Evolutionary conservation across 2,113 vertebrate species (phyloP).

Genomic region (Lates calcarifer): DNA sequence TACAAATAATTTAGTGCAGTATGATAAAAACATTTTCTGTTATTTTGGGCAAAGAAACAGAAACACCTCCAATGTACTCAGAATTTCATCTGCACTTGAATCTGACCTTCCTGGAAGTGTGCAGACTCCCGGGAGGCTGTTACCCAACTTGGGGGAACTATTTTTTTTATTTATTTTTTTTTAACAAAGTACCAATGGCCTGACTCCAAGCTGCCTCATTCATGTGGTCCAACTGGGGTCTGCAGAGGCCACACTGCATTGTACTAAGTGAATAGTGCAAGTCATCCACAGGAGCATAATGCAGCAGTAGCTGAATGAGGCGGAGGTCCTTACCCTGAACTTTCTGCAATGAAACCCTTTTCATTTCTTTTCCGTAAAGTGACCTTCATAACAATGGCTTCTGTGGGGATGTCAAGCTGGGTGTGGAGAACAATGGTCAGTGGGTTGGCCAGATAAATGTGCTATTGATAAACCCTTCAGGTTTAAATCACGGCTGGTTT

Average conservation of each 20-base stretch:
- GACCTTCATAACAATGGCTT: conserved; percentile 74
- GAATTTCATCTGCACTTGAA: conserved; percentile 9
- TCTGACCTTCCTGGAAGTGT: conserved; percentile 49
- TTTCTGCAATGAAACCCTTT: conserved; percentile 70
- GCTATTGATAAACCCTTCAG: conserved; percentile 51
- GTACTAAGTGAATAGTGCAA: conserved; percentile 56
- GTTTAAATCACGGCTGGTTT: conserved; percentile 29
- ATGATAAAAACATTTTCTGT: background rate
- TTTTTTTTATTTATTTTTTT: conserved; percentile 8
- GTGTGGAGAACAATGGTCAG: conserved; percentile 50
- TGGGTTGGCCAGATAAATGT: conserved; percentile 59
- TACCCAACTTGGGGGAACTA: conserved; percentile 31
- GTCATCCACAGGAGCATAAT: conserved; percentile 63
- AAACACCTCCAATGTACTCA: background rate
- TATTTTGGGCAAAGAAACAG: conserved; percentile 9
- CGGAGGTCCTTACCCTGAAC: conserved; percentile 68
- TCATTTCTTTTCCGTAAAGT: conserved; percentile 51
- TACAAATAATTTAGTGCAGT: conserved; percentile 2
- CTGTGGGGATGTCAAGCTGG: conserved; percentile 61
- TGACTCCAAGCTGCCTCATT: conserved; percentile 59
- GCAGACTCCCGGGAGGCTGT: conserved; percentile 44
- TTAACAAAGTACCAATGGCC: conserved; percentile 50
- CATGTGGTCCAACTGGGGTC: conserved; percentile 40
- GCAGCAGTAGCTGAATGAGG: conserved; percentile 56
- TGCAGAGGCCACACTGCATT: conserved; percentile 62